Conservation (phyloP, 2,797 vertebrate species). For the Botia almorhae region DNA sequence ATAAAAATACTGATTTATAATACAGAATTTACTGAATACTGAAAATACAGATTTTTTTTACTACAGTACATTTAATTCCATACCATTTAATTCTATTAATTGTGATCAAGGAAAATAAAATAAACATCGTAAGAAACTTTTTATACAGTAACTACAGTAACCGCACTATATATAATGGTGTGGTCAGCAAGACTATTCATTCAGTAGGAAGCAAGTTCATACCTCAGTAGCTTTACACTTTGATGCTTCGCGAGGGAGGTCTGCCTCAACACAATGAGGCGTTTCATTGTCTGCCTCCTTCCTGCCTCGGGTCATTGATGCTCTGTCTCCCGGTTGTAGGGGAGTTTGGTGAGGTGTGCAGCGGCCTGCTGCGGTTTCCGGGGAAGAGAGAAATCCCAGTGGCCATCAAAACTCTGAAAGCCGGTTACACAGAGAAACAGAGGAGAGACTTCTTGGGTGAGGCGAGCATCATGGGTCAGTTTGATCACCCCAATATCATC, state of each 20-base stretch:
- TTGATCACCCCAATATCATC: conserved; percentile 89
- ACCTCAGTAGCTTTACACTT: conserved; percentile 18
- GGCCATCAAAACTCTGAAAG: conserved; percentile 97
- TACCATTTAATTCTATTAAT: background rate
- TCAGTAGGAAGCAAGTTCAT: conserved; percentile 23
- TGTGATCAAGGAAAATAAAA: background rate
- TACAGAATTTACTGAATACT: too few relatives aligned
- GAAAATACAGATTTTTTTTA: too few relatives aligned
- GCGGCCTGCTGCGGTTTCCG: conserved; percentile 89
- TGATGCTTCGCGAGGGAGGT: conserved; percentile 17
- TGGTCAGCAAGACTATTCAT: conserved; percentile 2
- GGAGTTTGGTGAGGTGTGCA: conserved; percentile 98
- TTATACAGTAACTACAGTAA: background rate
- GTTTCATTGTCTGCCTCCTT: conserved; percentile 1
- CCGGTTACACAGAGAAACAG: conserved; percentile 95
- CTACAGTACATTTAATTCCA: too few relatives aligned
- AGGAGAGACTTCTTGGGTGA: conserved; percentile 95
- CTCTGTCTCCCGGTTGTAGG: conserved; percentile 71
- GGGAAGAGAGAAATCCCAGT: conserved; percentile 94
- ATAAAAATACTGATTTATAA: too few relatives aligned
- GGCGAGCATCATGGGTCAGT: conserved; percentile 92
- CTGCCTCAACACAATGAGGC: conserved; percentile 13
- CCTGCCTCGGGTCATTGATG: conserved; percentile 9
- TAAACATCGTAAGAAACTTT: background rate
- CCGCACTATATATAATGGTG: background rate